Evolutionary conservation across 2,888 invertebrate species (phyloP).

Genomic region (Dicycla oo): DNA sequence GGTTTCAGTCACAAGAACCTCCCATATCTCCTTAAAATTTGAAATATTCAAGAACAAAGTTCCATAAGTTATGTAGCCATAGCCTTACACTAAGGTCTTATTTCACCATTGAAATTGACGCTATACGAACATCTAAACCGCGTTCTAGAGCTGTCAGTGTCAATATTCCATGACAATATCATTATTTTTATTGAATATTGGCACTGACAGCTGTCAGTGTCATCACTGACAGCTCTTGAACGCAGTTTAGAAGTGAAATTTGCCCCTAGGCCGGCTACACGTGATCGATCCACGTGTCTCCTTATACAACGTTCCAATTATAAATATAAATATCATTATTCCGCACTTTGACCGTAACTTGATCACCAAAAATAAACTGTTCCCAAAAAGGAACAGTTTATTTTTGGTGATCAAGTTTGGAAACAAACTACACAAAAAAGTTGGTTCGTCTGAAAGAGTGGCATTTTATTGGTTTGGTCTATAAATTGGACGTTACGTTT

Average conservation of each 20-base stretch:
- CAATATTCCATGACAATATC: too few relatives aligned
- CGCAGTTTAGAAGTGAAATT: too few relatives aligned
- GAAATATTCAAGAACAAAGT: background rate
- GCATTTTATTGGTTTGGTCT: conserved; percentile 19
- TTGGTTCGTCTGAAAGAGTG: conserved; percentile 1
- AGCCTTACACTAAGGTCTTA: too few relatives aligned
- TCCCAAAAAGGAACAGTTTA: too few relatives aligned
- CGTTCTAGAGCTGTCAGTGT: too few relatives aligned
- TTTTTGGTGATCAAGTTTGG: too few relatives aligned
- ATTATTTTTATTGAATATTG: too few relatives aligned
- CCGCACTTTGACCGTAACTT: conserved; percentile 17
- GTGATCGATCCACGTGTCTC: conserved; percentile 29
- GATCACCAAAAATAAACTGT: conserved; percentile 22
- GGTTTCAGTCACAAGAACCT: background rate
- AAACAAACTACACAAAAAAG: conserved; percentile 12
- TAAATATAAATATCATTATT: conserved; percentile 13
- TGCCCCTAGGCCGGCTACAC: conserved; percentile 7
- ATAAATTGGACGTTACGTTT: background rate
- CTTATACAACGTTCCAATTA: conserved; percentile 21
- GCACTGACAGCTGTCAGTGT: too few relatives aligned
- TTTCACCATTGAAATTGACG: too few relatives aligned
- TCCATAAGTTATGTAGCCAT: too few relatives aligned
- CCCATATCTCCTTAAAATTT: background rate
- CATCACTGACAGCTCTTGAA: too few relatives aligned
- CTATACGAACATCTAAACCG: too few relatives aligned